Percentiles rank a stretch among this genome's conserved stretches.
Conservation (phyloP, 2,888 invertebrate genomes). For the Dromius quadrimaculatus region DNA sequence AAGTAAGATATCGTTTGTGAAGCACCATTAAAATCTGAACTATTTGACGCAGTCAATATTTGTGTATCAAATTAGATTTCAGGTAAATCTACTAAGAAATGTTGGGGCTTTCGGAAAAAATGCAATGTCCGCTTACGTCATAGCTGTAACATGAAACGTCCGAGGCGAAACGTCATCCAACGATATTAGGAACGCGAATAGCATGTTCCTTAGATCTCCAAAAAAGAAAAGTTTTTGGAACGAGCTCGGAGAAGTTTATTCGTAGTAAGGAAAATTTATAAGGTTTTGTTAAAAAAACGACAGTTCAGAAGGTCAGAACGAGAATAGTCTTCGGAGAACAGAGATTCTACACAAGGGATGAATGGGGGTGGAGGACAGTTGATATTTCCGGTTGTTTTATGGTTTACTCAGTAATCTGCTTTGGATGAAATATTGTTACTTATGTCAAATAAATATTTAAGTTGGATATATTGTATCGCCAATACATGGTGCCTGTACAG, state of each 20-base stretch:
- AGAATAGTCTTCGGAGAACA: not conserved
- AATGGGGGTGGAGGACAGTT: not conserved
- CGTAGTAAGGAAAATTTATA: slow-evolving; percentile 49
- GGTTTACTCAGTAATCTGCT: slow-evolving; percentile 32
- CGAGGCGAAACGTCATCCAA: slow-evolving; percentile 36
- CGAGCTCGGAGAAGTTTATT: slow-evolving; percentile 47
- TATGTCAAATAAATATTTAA: slow-evolving; percentile 11
- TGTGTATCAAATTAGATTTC: not conserved
- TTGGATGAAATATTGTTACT: slow-evolving; percentile 30
- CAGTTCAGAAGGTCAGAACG: slow-evolving; percentile 39
- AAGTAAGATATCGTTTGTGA: no score
- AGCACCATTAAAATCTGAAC: no score
- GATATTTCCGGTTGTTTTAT: slow-evolving; percentile 17
- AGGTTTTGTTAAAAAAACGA: slow-evolving; percentile 48
- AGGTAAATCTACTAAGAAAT: no score
- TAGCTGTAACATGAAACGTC: slow-evolving; percentile 34
- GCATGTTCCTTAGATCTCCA: slow-evolving; percentile 47
- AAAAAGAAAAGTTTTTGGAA: slow-evolving; percentile 43
- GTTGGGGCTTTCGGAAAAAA: no score
- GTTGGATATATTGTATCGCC: no score
- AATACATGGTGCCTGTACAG: no score
- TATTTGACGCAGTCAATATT: not conserved
- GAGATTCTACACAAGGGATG: not conserved
- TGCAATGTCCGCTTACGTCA: slow-evolving; percentile 50
- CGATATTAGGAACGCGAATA: slow-evolving; percentile 50